Evolutionary conservation across 35 echinoderm and acorn worm genomes (phyloP), one percentile per base, ranked within the genome.

Genomic region (Lytechinus variegatus): DNA sequence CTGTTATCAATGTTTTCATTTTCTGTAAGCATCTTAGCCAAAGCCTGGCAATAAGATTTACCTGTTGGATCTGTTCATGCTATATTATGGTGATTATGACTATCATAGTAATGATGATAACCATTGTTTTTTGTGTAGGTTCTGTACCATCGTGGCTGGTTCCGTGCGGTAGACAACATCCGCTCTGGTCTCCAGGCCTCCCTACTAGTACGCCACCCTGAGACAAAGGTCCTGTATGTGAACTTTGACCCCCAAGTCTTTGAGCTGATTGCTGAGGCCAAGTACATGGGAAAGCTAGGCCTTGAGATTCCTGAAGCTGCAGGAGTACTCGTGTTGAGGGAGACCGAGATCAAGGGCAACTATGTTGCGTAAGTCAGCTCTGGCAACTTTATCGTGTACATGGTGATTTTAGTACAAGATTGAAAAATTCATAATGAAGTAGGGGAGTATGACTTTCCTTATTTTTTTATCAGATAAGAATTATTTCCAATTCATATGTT

Each of bases 161-260:
- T 91, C 89, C 89, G 97, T 16, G 98, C 98, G 27, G 98, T 99
- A 8, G 98, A 99, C 66, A 98, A 97, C 71, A 97, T 97, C 92
- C 96, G 97, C 16, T 98, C 98, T 19, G 98, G 98, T 54, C 95
- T 99, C 5, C 96, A 99, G 58, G 96, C 98, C 56, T 99, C 98
- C 2, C 97, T 99, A 0, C 87, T 99, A 54, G 97, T 99, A 28
- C 95, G 98, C 27, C 98, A 99, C 55, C 98, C 98, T 54, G 98
- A 99, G 55, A 99, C 98, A 54, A 99, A 99, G 95, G 96, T 98
- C 54, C 95, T 99, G 27, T 99, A 98, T 95, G 98, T 99, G n/a
- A 99, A 99, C 96, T 99, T 99, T 97, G 98, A 99, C 89, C 98
- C 98, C 1, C 98, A 99, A 92, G 97, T 99, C 56, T 89, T 99